A percentile compares a stretch with the other conserved stretches of the same genome.
phyloP scores from a whole-genome alignment of 2,888 invertebrate genomes.

The Dicyrtomina minuta region DNA sequence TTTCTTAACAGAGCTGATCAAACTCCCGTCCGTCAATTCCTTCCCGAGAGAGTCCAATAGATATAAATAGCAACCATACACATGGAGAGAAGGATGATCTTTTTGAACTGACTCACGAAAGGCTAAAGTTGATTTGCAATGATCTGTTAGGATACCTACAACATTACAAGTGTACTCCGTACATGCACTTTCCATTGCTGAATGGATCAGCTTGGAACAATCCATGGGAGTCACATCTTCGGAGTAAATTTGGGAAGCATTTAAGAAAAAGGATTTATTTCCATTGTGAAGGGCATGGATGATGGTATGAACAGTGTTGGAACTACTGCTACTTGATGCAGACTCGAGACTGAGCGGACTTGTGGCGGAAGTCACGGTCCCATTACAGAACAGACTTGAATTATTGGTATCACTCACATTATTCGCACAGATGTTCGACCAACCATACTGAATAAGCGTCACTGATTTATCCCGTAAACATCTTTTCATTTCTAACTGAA shows the following conservation, averaged over 20 bases:
- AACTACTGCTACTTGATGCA: background rate
- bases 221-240: background rate
- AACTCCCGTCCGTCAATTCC: background rate
- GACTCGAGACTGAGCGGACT: too few relatives aligned
- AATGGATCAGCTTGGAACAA: background rate
- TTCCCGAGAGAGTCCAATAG: background rate
- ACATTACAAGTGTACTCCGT: slow-evolving; percentile 1
- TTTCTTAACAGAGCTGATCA: background rate
- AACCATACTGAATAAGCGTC: slow-evolving; percentile 36
- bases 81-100: background rate
- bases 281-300: slow-evolving; percentile 15
- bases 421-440: slow-evolving; percentile 20
- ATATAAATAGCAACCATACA: background rate
- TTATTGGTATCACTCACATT: too few relatives aligned
- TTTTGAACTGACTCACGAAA: background rate
- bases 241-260: background rate
- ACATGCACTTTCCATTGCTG: background rate
- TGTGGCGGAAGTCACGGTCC: too few relatives aligned
- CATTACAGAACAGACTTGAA: too few relatives aligned
- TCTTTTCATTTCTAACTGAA: background rate
- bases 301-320: background rate
- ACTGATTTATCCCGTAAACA: slow-evolving; percentile 22
- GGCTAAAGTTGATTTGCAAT: background rate
- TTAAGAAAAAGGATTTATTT: slow-evolving; percentile 10
- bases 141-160: slow-evolving; percentile 4